Base-by-base conservation (phyloP, 2,797 vertebrate genomes). In the Gymnoscopelus braueri region DNA sequence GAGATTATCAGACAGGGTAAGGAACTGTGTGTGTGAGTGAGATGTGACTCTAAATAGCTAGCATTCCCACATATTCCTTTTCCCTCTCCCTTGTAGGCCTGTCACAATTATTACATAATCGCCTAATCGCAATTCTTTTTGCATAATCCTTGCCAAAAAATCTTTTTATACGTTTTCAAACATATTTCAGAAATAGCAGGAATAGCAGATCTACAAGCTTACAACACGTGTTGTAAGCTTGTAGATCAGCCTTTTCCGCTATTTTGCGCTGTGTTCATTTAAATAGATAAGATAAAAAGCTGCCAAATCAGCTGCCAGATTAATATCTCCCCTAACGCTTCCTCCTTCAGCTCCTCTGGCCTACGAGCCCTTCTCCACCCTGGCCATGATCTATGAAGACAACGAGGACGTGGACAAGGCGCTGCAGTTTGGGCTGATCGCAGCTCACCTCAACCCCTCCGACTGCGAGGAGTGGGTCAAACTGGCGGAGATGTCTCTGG, bases 341-440 rank as follows among this genome's bases (percentile, higher is more conserved):
- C 19, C 6, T 50, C 7, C 24, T 73, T 0, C 79, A 99, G 98
- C 98, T 88, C 98, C 98, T 69, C 89, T 99, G 88, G 98, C 98
- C 14, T 96, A 97, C 0, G 98, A 99, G 79, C 98, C 98, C 0
- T 99, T 99, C 88, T 99, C 98, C 48, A 99, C 98, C 0, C 88
- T 99, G 84, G 98, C 98, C 29, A 98, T 99, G 98, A 97, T 99
- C 86, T 97, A 99, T 1, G 98, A 99, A 89, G 98, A 99, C 75
- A 94, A 97, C 48, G 95, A 95, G 3, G 97, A 99, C 84, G 92
- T 95, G 93, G 96, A 98, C 69, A 99, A 98, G 67, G 96, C 98
- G 0, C 89, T 99, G 52, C 98, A 99, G 88, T 99, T 99, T 60
- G 96, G 97, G 32, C 86, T 99, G 79, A 99, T 99, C 67, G 97